Conservation (phyloP, 2,113 vertebrate species). For the Zapornia atra region DNA sequence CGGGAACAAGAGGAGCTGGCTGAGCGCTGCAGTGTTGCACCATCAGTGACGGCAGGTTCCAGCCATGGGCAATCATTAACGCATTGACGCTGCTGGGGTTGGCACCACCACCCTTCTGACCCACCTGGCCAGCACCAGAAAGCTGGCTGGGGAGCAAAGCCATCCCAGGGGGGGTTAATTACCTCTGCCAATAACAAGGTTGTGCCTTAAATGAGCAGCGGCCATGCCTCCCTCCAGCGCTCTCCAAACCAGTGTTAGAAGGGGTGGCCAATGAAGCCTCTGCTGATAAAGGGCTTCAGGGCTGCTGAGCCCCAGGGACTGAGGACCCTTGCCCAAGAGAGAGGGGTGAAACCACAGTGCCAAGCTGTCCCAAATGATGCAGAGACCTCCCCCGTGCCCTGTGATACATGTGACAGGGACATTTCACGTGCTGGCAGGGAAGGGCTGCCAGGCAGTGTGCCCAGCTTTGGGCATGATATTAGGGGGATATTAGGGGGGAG, state of each 20-base stretch:
- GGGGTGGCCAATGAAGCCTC: neutral
- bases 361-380: rapidly evolving
- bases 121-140: neutral
- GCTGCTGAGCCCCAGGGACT: neutral
- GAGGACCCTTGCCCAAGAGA: neutral
- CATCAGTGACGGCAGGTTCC: rapidly evolving
- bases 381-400: neutral
- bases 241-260: rapidly evolving
- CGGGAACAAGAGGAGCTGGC: rapidly evolving
- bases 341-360: neutral
- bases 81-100: rapidly evolving
- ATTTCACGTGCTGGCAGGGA: rapidly evolving
- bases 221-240: neutral
- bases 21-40: too few relatives aligned
- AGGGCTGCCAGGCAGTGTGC: neutral
- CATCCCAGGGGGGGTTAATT: neutral
- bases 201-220: rapidly evolving
- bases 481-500: too few relatives aligned
- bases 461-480: neutral
- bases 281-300: neutral
- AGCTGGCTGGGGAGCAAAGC: neutral
- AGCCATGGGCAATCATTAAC: neutral
- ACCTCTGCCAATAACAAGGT: neutral
- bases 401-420: rapidly evolving
- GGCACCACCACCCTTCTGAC: rapidly evolving